Conservation (phyloP, 2,797 vertebrate genomes). For the Hydrophis major region DNA sequence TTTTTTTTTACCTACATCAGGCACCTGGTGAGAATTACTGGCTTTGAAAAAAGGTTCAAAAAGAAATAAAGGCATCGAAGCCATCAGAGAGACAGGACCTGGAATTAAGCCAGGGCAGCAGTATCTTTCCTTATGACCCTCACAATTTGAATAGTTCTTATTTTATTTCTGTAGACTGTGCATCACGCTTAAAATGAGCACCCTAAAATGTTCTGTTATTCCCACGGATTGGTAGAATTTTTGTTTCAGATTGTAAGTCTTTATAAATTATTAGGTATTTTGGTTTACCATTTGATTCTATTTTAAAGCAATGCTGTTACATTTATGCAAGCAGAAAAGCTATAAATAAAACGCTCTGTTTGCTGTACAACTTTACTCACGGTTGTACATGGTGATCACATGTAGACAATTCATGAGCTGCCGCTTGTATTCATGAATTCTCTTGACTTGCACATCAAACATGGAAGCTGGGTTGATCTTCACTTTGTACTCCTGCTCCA, state of each 20-base stretch:
- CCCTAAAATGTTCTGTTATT: not conserved
- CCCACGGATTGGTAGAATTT: not conserved
- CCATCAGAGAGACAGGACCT: not conserved
- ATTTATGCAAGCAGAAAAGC: not conserved
- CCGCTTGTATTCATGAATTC: slow-evolving; percentile 96
- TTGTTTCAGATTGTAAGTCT: not conserved
- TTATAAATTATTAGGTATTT: not conserved
- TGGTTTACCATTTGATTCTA: not conserved
- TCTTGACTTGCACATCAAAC: slow-evolving; percentile 96
- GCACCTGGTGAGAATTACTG: not conserved
- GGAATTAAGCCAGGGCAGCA: not conserved
- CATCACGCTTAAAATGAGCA: not conserved
- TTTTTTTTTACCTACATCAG: no score
- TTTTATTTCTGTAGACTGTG: not conserved
- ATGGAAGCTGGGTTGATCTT: slow-evolving; percentile 90
- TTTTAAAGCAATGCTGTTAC: not conserved
- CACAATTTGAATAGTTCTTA: not conserved
- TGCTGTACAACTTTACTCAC: slow-evolving; percentile 70
- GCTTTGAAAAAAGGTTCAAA: not conserved
- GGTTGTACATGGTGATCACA: slow-evolving; percentile 92
- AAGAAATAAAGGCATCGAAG: no score
- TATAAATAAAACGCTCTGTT: not conserved
- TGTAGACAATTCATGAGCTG: slow-evolving; percentile 96
- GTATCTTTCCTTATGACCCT: not conserved
- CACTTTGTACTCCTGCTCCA: slow-evolving; percentile 89